Evolutionary conservation across 1,140 invertebrate genomes (phyloP).

Genomic region (Monochamus saltuarius): DNA sequence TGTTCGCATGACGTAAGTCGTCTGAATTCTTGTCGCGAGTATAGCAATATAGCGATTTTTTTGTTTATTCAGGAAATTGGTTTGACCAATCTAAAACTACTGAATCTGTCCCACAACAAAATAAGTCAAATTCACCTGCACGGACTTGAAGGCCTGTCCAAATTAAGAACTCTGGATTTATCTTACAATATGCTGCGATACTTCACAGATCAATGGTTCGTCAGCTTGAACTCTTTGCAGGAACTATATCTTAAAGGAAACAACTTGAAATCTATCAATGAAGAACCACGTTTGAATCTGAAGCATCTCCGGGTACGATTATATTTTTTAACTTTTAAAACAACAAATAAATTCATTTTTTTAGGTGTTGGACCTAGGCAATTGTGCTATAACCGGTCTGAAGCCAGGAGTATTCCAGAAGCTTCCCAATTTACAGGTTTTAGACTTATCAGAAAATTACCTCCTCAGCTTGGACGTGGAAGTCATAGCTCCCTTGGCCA

Average conservation of each 20-base stretch:
- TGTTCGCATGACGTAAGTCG: too few relatives aligned
- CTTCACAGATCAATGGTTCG: constrained; percentile 35
- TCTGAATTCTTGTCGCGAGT: too few relatives aligned
- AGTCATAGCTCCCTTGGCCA: constrained; percentile 50
- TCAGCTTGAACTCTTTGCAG: constrained; percentile 23
- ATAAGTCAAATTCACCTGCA: constrained; percentile 35
- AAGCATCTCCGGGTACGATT: neutral
- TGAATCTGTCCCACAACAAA: constrained; percentile 40
- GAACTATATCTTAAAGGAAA: constrained; percentile 41
- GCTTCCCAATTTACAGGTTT: constrained; percentile 53
- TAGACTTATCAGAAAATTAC: constrained; percentile 57
- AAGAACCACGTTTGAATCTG: constrained; percentile 13
- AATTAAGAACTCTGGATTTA: constrained; percentile 39
- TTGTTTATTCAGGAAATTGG: constrained; percentile 27
- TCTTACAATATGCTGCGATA: constrained; percentile 38
- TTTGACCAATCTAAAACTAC: constrained; percentile 33
- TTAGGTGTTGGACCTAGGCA: constrained; percentile 56
- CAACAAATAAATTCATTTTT: constrained; percentile 33
- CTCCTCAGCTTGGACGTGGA: constrained; percentile 51
- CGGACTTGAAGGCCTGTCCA: constrained; percentile 32
- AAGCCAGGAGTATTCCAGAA: constrained; percentile 51
- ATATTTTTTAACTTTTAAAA: neutral
- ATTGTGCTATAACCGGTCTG: constrained; percentile 54
- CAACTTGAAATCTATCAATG: constrained; percentile 27
- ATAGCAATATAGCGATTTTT: too few relatives aligned